Conservation (phyloP, 2,888 invertebrate species). For the Serripes groenlandicus region DNA sequence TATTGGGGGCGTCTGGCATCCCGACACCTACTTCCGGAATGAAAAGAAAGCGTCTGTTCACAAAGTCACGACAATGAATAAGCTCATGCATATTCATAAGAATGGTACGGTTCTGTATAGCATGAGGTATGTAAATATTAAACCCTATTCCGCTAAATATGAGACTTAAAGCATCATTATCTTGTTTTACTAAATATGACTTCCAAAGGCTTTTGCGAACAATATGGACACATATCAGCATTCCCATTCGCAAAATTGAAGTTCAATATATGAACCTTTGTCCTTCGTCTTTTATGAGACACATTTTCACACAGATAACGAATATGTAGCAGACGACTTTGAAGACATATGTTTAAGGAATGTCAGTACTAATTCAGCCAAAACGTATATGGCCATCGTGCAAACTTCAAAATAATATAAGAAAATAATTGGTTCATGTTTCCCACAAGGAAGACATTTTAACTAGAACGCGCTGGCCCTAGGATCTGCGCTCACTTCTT, state of each 20-base stretch:
- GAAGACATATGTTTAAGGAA: no score
- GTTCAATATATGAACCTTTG: no score
- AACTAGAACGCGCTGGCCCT: no score
- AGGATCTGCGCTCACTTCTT: no score
- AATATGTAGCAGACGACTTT: no score
- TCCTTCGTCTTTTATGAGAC: neutral
- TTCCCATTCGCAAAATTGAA: neutral
- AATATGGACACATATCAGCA: neutral
- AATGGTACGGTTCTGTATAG: constrained; percentile 35
- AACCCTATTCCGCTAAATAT: neutral
- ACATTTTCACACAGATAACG: neutral
- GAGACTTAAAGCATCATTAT: neutral
- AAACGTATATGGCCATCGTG: no score
- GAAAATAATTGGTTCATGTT: no score
- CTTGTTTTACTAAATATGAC: neutral
- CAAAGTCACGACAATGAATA: constrained; percentile 28
- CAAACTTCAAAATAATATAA: no score
- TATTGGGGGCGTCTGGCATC: constrained; percentile 38
- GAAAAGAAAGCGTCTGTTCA: constrained; percentile 36
- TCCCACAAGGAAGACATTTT: no score
- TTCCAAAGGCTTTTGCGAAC: neutral
- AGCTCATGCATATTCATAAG: constrained; percentile 34
- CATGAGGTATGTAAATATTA: constrained; percentile 31
- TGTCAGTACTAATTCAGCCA: no score
- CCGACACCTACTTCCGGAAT: constrained; percentile 37